phyloP scores from a whole-genome alignment of 2,113 vertebrate genomes.

The Petrocephalus microphthalmus region DNA sequence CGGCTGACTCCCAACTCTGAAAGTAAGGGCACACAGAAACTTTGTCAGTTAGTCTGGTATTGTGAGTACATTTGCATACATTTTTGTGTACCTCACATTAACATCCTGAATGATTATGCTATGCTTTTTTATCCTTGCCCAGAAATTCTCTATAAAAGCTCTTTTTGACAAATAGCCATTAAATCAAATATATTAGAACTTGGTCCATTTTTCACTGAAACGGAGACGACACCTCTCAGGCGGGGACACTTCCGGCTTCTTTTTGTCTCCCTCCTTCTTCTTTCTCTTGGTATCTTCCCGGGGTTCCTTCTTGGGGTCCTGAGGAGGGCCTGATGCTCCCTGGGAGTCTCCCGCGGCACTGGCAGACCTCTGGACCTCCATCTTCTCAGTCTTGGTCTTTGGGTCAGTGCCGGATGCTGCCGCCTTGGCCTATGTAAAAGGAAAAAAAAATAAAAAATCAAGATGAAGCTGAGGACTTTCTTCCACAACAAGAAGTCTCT shows the following conservation, averaged over 20 bases:
- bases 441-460: background rate
- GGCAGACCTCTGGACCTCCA: slow-evolving; percentile 30
- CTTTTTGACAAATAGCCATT: background rate
- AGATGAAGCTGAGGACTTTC: background rate
- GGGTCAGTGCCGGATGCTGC: slow-evolving; percentile 42
- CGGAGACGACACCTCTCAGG: slow-evolving; percentile 37
- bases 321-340: background rate
- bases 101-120: background rate
- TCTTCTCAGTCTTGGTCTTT: background rate
- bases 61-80: background rate
- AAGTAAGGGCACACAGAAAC: background rate
- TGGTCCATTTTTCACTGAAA: background rate
- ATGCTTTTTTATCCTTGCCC: background rate
- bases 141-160: background rate
- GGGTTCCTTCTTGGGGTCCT: background rate
- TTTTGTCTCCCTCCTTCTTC: background rate
- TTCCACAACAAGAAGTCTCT: background rate
- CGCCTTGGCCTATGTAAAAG: slow-evolving; percentile 23
- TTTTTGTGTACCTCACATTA: background rate
- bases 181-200: background rate
- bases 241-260: background rate
- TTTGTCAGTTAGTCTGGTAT: no score
- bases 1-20: slow-evolving; percentile 32
- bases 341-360: background rate
- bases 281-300: background rate